Evolutionary conservation across 1,140 invertebrate genomes (phyloP), one percentile per base, ranked within the genome.

Genomic region (Drosophila ironensis): DNA sequence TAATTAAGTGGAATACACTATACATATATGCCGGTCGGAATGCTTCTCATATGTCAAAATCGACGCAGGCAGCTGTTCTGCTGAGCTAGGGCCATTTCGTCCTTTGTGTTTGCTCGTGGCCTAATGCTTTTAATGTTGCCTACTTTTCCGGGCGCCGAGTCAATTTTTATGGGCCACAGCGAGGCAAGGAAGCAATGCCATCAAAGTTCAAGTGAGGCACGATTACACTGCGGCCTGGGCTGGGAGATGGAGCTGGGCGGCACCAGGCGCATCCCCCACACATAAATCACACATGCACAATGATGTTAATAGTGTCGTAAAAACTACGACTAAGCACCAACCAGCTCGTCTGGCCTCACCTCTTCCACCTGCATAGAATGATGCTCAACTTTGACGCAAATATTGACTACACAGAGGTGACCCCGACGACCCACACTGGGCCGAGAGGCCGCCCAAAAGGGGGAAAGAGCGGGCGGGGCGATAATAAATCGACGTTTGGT

Each of bases 221-320:
- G 45, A 64, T 51, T 41, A 41, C 57, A 33, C n/a, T 20, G n/a
- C 17, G 33, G 51, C 20, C 12, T 27, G 19, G 38, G 2, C 2
- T 8, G 4, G 9, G 25, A 30, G 51, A 16, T 2, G 16, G 24
- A 3, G 38, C 1, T 9, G 17, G 4, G 8, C 4, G 38, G 4
- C 6, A 16, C 8, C 8, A 16, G 41, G 50, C 41, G n/a, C 50
- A 44, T 25, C 42, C 48, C 38, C 28, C 4, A n/a, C 24, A 42
- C 69, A 63, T 82, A 82, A 77, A 82, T 84, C 77, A 84, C 68
- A 64, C 68, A 59, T 61, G 59, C 46, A 84, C 63, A 73, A 73
- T 78, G 78, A 82, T 86, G 70, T 86, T 80, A 80, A 71, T 86
- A 86, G 80, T 74, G 70, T 74, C 78, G 53, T 84, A 86, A 84